Conservation (phyloP, 53 echinoderm and acorn worm genomes). For the Astropecten irregularis region DNA sequence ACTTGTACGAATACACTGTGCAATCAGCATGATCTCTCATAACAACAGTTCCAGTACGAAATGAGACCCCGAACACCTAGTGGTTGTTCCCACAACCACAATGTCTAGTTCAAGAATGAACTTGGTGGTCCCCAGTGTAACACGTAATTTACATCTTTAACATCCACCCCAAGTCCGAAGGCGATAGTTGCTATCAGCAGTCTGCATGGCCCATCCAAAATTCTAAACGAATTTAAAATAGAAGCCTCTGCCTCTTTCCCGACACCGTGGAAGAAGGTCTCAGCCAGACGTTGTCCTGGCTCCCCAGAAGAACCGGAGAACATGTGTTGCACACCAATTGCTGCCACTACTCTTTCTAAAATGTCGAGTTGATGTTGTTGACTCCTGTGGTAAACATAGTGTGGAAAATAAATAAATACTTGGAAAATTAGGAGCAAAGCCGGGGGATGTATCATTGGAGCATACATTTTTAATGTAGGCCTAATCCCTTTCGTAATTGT, state of each 20-base stretch:
- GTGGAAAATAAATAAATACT: neutral
- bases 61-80: too few relatives aligned
- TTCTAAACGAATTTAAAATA: neutral
- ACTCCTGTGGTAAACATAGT: neutral
- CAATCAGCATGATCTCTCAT: too few relatives aligned
- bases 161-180: neutral
- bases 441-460: neutral
- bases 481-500: too few relatives aligned
- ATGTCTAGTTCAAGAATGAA: neutral
- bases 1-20: too few relatives aligned
- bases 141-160: neutral
- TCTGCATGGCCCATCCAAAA: neutral
- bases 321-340: neutral
- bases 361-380: neutral
- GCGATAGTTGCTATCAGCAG: slow-evolving; percentile 2
- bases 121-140: neutral
- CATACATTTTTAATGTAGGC: neutral
- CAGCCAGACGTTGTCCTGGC: neutral
- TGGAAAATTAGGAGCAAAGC: too few relatives aligned
- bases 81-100: too few relatives aligned
- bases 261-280: neutral
- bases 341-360: neutral
- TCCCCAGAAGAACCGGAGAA: neutral
- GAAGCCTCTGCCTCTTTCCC: neutral
- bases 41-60: too few relatives aligned